These are phyloP conservation scores for Ophraella communa DNA, from an alignment of 2,888 invertebrate species.

Conservation along the genomic window DNA sequence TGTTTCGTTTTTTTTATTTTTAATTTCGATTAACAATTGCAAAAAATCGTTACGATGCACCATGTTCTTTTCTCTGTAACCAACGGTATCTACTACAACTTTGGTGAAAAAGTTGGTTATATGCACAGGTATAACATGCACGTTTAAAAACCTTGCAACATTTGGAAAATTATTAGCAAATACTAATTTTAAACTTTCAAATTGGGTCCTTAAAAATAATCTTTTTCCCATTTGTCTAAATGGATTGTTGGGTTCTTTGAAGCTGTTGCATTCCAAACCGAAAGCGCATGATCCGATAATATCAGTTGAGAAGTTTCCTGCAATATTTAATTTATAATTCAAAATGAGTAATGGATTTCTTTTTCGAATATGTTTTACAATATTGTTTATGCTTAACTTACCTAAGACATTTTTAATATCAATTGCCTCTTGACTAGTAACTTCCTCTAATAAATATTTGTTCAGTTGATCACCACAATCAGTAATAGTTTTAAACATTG, in stretches of 20 bases:
- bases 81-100: slow-evolving; percentile 5
- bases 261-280: too few relatives aligned
- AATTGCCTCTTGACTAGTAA: not conserved
- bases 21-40: not conserved
- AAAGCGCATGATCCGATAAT: too few relatives aligned
- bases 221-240: slow-evolving; percentile 7
- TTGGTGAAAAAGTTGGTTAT: slow-evolving; percentile 5
- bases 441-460: not conserved
- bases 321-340: not conserved
- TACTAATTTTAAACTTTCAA: slow-evolving; percentile 1
- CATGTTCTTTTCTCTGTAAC: not conserved
- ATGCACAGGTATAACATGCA: not conserved
- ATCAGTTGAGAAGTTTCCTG: not conserved
- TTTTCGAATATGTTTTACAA: not conserved
- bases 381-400: not conserved
- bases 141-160: not conserved
- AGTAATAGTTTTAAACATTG: not conserved
- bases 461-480: not conserved
- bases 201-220: not conserved
- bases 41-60: slow-evolving; percentile 8
- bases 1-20: too few relatives aligned
- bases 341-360: too few relatives aligned
- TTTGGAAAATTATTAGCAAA: slow-evolving; percentile 5
- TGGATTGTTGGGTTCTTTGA: not conserved
- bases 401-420: not conserved